Evolutionary conservation across 2,113 vertebrate genomes (phyloP), one percentile per base, ranked within the genome.

Genomic region (Microtus pennsylvanicus): DNA sequence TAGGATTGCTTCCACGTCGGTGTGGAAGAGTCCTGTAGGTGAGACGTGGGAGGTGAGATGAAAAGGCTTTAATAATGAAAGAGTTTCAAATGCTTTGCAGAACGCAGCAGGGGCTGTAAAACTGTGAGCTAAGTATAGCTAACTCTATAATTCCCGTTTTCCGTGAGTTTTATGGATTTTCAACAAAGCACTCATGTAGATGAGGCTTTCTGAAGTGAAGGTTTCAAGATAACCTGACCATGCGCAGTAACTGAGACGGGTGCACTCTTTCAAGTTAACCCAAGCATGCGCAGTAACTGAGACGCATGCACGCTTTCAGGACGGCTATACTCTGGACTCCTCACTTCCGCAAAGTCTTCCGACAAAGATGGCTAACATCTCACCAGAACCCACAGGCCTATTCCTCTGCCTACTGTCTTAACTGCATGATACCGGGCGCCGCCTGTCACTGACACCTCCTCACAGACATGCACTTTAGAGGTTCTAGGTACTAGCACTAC

Each of bases 1-100:
- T 0, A 58, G 63, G 87, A 21, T 11, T 52, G 52, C 13, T 35
- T 90, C 38, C n/a, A 1, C 28, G 38, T 8, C 88, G 45, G 17
- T 78, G 47, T 35, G 26, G 5, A 63, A 87, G 63, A 28, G 80
- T 75, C 42, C 47, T 13, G 50, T 50, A 90, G 92, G 50, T 74
- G 63, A 94, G 45, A 87, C 16, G 30, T 78, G 33, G 67, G 11
- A 61, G 3, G 35, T 69, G 61, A 93, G 70, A 96, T 47, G 7
- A 94, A 94, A 91, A 38, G 87, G 28, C 74, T 75, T 96, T 92
- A 89, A 82, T 63, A 94, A 83, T 50, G 72, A 94, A 75, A 42
- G 80, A 47, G 14, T 77, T 86, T 94, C 70, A 65, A 69, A 95
- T 50, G 67, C 83, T 72, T 72, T 67, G 63, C 75, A 72, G 63